phyloP scores from a whole-genome alignment of 2,888 invertebrate genomes.

The Rhingia campestris region DNA sequence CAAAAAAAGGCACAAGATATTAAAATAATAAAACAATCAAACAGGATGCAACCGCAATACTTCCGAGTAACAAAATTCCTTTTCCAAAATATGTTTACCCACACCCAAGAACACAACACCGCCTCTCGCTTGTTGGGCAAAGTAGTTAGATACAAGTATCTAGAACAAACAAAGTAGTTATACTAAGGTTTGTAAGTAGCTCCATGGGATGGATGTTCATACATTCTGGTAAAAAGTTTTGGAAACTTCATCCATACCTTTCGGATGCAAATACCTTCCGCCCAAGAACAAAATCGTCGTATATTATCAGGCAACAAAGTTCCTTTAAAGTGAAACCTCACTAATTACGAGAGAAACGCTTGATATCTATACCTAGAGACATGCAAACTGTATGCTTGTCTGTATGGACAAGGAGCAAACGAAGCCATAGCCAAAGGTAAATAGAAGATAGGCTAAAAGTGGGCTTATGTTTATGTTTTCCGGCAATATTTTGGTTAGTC shows the following conservation, averaged over 20 bases:
- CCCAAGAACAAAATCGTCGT: not conserved
- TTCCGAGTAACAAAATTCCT: not conserved
- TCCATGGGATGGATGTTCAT: no score
- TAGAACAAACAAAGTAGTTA: no score
- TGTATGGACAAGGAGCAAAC: not conserved
- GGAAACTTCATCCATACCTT: no score
- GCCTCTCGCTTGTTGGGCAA: no score
- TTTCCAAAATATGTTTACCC: not conserved
- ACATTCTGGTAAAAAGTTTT: no score
- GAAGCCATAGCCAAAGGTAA: constrained; percentile 40
- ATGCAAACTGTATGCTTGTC: not conserved
- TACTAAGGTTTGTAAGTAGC: no score
- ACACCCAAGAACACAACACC: no score
- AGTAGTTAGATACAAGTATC: no score
- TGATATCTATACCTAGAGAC: constrained; percentile 23
- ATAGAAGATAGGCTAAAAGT: constrained; percentile 31
- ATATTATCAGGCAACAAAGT: constrained; percentile 14
- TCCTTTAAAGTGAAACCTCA: constrained; percentile 24
- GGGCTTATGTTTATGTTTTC: constrained; percentile 49
- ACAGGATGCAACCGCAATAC: constrained; percentile 1
- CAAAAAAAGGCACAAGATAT: no score
- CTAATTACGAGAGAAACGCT: constrained; percentile 47
- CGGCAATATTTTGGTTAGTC: constrained; percentile 5
- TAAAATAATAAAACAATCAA: not conserved
- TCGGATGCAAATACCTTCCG: not conserved